These are phyloP conservation scores for Lamellibrachia satsuma DNA, from an alignment of 2,888 invertebrate genomes.

Conservation along the genomic window DNA sequence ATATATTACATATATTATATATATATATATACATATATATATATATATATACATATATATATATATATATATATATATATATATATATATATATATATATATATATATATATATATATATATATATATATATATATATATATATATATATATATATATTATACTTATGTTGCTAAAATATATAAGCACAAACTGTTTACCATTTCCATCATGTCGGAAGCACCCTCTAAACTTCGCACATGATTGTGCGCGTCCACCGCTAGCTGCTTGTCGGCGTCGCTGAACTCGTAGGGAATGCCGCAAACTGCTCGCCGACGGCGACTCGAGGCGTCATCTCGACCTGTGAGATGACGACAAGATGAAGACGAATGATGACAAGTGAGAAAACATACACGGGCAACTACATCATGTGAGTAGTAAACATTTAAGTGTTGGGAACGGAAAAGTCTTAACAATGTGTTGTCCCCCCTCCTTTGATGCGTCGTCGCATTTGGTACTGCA, in stretches of 20 bases:
- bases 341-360: neutral
- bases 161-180: too few species aligned
- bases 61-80: slow-evolving; percentile 13
- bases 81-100: neutral
- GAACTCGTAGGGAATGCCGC: neutral
- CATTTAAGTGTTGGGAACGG: too few species aligned
- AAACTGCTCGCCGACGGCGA: neutral
- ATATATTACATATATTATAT: too few species aligned
- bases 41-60: neutral
- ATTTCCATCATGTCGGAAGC: slow-evolving; percentile 19
- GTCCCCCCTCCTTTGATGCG: too few species aligned
- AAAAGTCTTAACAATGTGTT: too few species aligned
- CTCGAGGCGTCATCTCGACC: neutral
- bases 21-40: too few species aligned
- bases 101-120: too few species aligned
- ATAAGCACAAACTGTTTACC: neutral
- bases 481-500: too few species aligned
- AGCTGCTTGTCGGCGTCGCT: neutral
- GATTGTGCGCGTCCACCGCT: slow-evolving; percentile 18
- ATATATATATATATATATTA: neutral
- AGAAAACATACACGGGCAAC: too few species aligned
- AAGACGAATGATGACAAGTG: too few species aligned
- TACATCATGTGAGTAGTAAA: too few species aligned
- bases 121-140: too few species aligned
- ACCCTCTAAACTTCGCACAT: slow-evolving; percentile 20